A percentile compares a stretch with the other conserved stretches of the same genome.
These are phyloP conservation scores for Gasteruption jaculator DNA, from an alignment of 2,888 invertebrate species.

Conservation along the genomic window DNA sequence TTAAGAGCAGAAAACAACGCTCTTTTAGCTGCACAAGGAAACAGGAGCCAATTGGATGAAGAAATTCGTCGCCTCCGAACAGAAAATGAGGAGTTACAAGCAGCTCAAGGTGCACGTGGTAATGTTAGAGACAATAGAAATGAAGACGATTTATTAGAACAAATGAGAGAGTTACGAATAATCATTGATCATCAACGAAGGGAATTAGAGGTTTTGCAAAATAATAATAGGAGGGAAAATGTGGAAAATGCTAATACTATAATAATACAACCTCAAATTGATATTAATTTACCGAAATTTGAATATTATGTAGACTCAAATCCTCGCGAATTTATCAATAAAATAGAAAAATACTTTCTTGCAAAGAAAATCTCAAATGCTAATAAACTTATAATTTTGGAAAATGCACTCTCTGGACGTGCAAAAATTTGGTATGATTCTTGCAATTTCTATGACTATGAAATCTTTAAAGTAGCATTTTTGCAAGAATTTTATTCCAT, in stretches of 20 bases:
- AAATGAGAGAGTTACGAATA: neutral
- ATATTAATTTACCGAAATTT: constrained; percentile 11
- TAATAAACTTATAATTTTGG: constrained; percentile 7
- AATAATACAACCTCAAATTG: constrained; percentile 10
- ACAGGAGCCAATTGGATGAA: too few relatives aligned
- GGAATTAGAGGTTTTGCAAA: constrained; percentile 2
- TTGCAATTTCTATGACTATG: constrained; percentile 9
- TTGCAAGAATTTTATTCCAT: constrained; percentile 17
- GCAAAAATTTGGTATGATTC: constrained; percentile 12
- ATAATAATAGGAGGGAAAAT: too few relatives aligned
- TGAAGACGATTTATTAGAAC: too few relatives aligned
- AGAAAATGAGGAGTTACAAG: too few relatives aligned
- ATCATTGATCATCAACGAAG: neutral
- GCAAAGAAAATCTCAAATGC: constrained; percentile 5
- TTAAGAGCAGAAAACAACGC: too few relatives aligned
- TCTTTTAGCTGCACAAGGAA: too few relatives aligned
- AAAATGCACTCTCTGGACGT: constrained; percentile 12
- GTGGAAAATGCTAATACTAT: constrained; percentile 4
- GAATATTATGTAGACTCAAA: constrained; percentile 1
- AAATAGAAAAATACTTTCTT: too few relatives aligned
- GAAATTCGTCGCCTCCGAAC: too few relatives aligned
- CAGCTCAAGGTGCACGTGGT: too few relatives aligned
- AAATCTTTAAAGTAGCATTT: constrained; percentile 14
- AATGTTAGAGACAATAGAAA: too few relatives aligned
- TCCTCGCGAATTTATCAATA: constrained; percentile 10